Evolutionary conservation across 2,888 invertebrate genomes (phyloP), one percentile per base, ranked within the genome.

Genomic region (Patella depressa): DNA sequence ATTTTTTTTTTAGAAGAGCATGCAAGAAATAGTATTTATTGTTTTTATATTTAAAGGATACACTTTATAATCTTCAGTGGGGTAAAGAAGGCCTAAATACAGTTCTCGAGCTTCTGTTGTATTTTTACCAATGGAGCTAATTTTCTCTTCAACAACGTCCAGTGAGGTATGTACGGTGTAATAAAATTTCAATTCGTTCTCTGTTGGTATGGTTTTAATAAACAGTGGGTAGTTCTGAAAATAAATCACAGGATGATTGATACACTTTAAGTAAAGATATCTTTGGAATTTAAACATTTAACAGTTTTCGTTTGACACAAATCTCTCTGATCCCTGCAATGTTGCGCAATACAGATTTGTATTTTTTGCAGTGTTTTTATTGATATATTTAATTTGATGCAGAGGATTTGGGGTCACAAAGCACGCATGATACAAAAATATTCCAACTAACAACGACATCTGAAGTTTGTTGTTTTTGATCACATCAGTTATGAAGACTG

Each of bases 21-120:
- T 54, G 19, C 12, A 54, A 17, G 34, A 29, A 9, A 17, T 29
- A 54, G 19, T 24, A 75, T 65, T 15, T 19, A 73, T 14, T 73
- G 29, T 29, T 29, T 29, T 69, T 17, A 29, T 70, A 53, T 70
- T 71, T 34, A 82, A 88, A 90, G 89, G 89, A 90, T 94, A 98
- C 98, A 98, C 96, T 94, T 97, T 98, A 92, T 97, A 97, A 83
- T 97, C 97, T 93, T 98, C 98, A 11, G 98, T 96, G 0, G 98
- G 96, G 92, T 97, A 97, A 11, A 98, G 93, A 82, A 97, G 93
- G 53, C 98, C 98, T 78, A 98, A 93, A 91, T 97, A 98, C 3
- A 98, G 93, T 91, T 98, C 98, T 82, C 97, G 93, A 59, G 95
- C 93, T 90, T 98, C 98, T 80, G 88, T 90, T 17, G 86, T 83